Base-by-base conservation (phyloP, 2,888 invertebrate species). In the Ennomos erosarius region DNA sequence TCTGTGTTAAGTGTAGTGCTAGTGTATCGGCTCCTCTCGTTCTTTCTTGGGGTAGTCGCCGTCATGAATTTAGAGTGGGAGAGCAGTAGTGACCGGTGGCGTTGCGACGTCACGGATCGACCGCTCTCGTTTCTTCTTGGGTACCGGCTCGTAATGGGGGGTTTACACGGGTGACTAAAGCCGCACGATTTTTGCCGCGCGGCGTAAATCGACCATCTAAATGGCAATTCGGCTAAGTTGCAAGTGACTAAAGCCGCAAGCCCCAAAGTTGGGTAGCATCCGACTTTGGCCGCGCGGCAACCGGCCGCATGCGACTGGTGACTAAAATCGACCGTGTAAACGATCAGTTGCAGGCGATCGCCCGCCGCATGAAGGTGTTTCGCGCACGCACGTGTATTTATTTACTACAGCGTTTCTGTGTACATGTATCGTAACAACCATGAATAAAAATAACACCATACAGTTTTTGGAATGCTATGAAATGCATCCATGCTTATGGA, bases 211-310 rank as follows among this genome's bases (percentile, higher is more conserved):
- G 67, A 70, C 71, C 67, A 49, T 74, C 65, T 74, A 69, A 74
- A 74, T 73, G 72, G 69, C 74, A 75, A 73, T 74, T 73, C 72
- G 71, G 69, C 71, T 72, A 73, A 38, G 70, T 68, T 6, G 71
- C 73, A 73, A 68, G 68, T 75, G 74, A 75, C 70, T 75, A 71
- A 75, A 75, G 73, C 71, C 70, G 73, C 75, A 73, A 75, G 75
- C 69, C 71, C 70, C 74, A 73, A 77, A 75, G 75, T 76, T 72
- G 69, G 69, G 71, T 75, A 76, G 74, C 73, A 74, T 74, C 72
- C 73, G 75, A 76, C 71, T 74, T 75, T 71, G 66, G 68, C 73
- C 72, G 72, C 74, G 72, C 73, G 74, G 71, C 74, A 8, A 74
- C 70, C 69, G 72, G 73, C 73, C 72, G 73, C 70, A 75, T 75